Evolutionary conservation across 2,888 invertebrate species (phyloP).

Genomic region (Horisme vitalbata): DNA sequence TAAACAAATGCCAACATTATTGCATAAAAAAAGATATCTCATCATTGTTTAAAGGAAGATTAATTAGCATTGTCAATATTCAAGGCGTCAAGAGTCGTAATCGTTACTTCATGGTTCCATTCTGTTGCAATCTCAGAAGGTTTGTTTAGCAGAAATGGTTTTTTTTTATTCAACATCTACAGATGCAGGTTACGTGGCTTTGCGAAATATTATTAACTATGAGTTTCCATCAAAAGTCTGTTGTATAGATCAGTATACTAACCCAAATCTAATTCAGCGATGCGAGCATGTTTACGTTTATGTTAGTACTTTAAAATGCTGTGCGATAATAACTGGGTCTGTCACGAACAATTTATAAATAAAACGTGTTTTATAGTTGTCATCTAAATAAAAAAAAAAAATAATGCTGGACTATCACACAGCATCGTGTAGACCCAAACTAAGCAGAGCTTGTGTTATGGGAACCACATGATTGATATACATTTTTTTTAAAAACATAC

Average conservation of each 20-base stretch:
- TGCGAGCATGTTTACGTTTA: conserved; percentile 54
- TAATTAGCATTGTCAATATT: conserved; percentile 73
- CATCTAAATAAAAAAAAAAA: too few relatives aligned
- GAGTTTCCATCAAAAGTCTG: too few relatives aligned
- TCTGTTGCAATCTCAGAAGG: conserved; percentile 44
- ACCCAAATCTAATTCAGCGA: conserved; percentile 34
- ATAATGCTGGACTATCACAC: too few relatives aligned
- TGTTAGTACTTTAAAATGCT: conserved; percentile 41
- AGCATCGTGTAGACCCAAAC: too few relatives aligned
- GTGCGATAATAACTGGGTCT: conserved; percentile 63
- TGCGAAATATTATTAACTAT: conserved; percentile 66
- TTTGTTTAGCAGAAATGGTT: conserved; percentile 38
- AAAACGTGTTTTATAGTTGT: conserved; percentile 62
- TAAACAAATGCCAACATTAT: conserved; percentile 23
- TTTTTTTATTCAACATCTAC: too few relatives aligned
- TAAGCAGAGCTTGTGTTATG: too few relatives aligned
- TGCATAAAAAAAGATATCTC: conserved; percentile 51
- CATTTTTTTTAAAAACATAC: too few relatives aligned
- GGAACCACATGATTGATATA: too few relatives aligned
- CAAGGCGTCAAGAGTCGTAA: conserved; percentile 53
- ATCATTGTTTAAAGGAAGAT: conserved; percentile 58
- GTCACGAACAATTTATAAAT: conserved; percentile 56
- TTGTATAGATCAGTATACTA: too few relatives aligned
- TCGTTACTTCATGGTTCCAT: conserved; percentile 52
- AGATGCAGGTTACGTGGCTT: conserved; percentile 44